These are phyloP conservation scores for Eutolmus rufibarbis DNA, from an alignment of 2,888 invertebrate genomes.

Conservation along the genomic window DNA sequence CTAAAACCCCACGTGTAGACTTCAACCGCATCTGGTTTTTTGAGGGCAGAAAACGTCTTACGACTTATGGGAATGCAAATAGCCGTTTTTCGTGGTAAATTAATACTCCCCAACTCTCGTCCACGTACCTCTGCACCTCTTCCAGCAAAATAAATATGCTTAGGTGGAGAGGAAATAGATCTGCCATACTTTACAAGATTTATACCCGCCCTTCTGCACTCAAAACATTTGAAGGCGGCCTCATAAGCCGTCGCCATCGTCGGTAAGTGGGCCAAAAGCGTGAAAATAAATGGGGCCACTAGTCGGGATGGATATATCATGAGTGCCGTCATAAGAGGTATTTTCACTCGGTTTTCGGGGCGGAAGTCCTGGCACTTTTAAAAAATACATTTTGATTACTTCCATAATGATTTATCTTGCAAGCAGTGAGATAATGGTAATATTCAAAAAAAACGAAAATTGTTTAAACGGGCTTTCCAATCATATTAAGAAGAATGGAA, in stretches of 20 bases:
- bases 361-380: neutral
- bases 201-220: conserved; percentile 13
- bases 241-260: neutral
- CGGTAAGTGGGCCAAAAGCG: neutral
- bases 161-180: conserved; percentile 33
- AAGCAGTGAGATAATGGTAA: neutral
- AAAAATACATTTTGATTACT: neutral
- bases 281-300: neutral
- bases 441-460: neutral
- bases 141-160: conserved; percentile 22
- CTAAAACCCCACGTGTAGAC: neutral
- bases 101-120: conserved; percentile 32
- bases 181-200: conserved; percentile 36
- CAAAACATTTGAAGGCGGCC: neutral
- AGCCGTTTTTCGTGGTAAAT: conserved; percentile 28
- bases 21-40: conserved; percentile 5
- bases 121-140: neutral
- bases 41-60: neutral
- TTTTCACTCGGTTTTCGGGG: neutral
- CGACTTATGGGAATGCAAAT: conserved; percentile 32
- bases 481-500: neutral
- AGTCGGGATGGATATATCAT: neutral
- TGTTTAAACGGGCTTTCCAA: neutral
- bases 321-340: neutral
- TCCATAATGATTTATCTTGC: neutral